Evolutionary conservation across 2,888 invertebrate species (phyloP), one percentile per base, ranked within the genome.

Genomic region (Perizoma affinitatum): DNA sequence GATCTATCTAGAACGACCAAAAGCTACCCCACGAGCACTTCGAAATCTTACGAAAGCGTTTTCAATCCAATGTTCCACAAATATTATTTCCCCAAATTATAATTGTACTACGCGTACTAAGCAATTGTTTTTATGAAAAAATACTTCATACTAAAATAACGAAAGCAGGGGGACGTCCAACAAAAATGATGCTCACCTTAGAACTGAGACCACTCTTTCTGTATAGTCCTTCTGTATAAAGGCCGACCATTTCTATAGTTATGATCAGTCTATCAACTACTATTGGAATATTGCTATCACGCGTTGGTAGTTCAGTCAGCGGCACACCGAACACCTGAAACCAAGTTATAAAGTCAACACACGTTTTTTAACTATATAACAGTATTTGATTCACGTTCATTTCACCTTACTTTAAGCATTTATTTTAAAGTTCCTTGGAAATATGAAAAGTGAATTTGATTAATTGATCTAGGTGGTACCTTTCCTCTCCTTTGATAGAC

Each of bases 201-300:
- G 96, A 96, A 88, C 95, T 96, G 47, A 96, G 96, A 33, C 97
- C 98, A 69, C 97, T 96, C 83, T 98, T 98, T 51, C 98, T 93
- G 84, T 99, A 98, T 63, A 99, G 94, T 1, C 98, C 98, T 80
- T 98, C 98, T 0, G 97, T 96, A 84, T 98, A 98, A 46, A 98
- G 92, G 6, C 98, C 98, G 69, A 96, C 95, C 93, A 97, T 95
- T 89, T 99, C 98, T 74, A 99, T 97, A 40, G 96, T 96, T 41
- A 96, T 96, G 70, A 98, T 96, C 51, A 99, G 93, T 67, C 96
- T 93, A 82, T 98, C 98, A 42, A 98, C 95, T 6, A 98, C 96
- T n/a, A 95, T 87, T 0, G 98, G 98, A 67, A 98, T 96, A 81
- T 96, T 96, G 67, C 94, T 94, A 64, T 96, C 96, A 34, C 95